Evolutionary conservation across 2,888 invertebrate species (phyloP), one percentile per base, ranked within the genome.

Genomic region (Melanotus villosus): DNA sequence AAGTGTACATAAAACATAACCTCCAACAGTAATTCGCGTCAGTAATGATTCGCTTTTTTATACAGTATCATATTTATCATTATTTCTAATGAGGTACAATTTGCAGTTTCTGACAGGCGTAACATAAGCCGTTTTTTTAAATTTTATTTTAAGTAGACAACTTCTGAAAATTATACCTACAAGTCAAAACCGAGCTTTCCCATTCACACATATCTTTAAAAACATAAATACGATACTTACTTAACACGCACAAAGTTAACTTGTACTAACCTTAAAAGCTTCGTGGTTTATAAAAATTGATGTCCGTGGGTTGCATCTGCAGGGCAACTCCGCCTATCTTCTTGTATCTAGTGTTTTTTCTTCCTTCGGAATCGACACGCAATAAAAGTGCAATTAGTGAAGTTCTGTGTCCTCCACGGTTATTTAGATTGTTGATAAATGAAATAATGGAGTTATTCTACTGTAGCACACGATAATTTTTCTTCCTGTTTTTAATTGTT

Each of bases 361-460:
- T 60, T 62, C 52, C 60, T 52, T 56, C 47, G 56, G 65, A 65
- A 65, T 71, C 76, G 73, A 73, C 80, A 80, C 80, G 82, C 79
- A 79, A 81, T 81, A 81, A 81, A 80, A 81, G 79, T 76, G 78
- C 81, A 82, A 82, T 82, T 82, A 82, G 82, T 78, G 80, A 80
- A 81, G 80, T 81, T 78, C 79, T 81, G 80, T 81, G 83, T 82
- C 83, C 82, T 82, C 82, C 81, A 82, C 80, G 83, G 79, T 83
- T 83, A 83, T 83, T 83, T 83, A 83, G 83, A 83, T 84, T 78
- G 71, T 68, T 76, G 82, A 83, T 82, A 83, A 82, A 76, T 80
- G 79, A 77, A 83, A 82, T 82, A 82, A 82, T 82, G 80, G 80
- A 81, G 81, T 80, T 80, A 80, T 82, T 80, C 81, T 81, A 79